These are phyloP conservation scores for Cyphomyrmex costatus DNA, from an alignment of 1,140 invertebrate species.

Conservation along the genomic window DNA sequence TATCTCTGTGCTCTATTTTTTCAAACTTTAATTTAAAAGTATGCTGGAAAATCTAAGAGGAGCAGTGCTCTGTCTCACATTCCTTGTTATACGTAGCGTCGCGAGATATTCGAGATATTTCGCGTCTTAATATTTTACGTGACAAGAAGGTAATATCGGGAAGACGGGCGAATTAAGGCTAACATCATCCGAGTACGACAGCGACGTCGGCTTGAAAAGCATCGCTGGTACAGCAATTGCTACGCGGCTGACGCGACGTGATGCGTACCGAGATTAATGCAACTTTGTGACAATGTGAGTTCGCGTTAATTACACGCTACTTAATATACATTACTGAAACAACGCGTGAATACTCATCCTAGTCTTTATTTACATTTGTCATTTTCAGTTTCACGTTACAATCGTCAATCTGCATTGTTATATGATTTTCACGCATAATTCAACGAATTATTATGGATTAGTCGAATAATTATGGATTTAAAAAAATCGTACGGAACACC, in stretches of 20 bases:
- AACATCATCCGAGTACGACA: slow-evolving; percentile 9
- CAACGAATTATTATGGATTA: too few relatives aligned
- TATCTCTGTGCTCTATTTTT: neutral
- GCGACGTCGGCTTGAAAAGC: slow-evolving; percentile 21
- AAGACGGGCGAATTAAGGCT: slow-evolving; percentile 40
- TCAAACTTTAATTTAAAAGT: slow-evolving; percentile 44
- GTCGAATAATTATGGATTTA: neutral
- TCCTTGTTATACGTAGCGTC: neutral
- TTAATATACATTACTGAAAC: slow-evolving; percentile 28
- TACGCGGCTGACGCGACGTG: neutral
- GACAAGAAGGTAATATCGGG: slow-evolving; percentile 20
- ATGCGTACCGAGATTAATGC: slow-evolving; percentile 43
- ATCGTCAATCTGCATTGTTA: neutral
- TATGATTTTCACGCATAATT: neutral
- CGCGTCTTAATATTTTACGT: slow-evolving; percentile 60
- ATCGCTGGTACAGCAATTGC: neutral
- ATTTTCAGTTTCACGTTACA: neutral
- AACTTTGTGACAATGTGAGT: slow-evolving; percentile 18
- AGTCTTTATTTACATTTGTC: neutral
- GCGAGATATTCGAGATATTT: slow-evolving; percentile 25
- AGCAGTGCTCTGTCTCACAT: neutral
- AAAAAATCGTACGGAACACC: neutral
- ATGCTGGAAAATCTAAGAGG: neutral
- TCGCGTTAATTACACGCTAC: slow-evolving; percentile 25
- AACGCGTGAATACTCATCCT: neutral